Evolutionary conservation across 2,113 vertebrate species (phyloP).

Genomic region (Trogon melanurus): DNA sequence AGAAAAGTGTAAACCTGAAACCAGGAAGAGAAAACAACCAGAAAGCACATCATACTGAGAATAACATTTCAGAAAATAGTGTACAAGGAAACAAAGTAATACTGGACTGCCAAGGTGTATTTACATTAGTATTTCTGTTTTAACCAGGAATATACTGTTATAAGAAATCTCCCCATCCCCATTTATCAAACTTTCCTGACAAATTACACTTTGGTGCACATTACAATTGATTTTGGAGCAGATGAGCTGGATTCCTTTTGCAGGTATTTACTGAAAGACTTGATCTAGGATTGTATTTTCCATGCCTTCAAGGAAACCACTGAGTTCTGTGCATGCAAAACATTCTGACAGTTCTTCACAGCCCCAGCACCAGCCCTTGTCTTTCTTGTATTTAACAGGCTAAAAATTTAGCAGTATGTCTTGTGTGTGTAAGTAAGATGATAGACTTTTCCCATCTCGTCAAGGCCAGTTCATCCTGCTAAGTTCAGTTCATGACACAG

Average conservation of each 20-base stretch:
- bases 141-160: neutral
- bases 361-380: neutral
- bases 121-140: neutral
- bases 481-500: neutral
- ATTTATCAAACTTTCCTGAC: neutral
- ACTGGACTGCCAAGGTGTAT: neutral
- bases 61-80: neutral
- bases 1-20: neutral
- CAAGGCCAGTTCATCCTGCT: neutral
- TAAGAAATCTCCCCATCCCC: neutral
- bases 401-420: neutral
- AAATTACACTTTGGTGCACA: neutral
- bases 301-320: neutral
- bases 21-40: neutral
- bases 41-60: neutral
- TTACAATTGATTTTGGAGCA: neutral
- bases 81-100: neutral
- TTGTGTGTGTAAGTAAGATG: neutral
- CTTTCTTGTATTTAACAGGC: neutral
- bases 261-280: neutral
- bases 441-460: neutral
- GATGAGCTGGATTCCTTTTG: neutral
- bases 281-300: rapidly evolving
- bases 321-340: neutral
- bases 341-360: neutral